Conservation (phyloP, 30 jellyfish, hydroid and myxozoan species). For the Nemopilema nomurai region DNA sequence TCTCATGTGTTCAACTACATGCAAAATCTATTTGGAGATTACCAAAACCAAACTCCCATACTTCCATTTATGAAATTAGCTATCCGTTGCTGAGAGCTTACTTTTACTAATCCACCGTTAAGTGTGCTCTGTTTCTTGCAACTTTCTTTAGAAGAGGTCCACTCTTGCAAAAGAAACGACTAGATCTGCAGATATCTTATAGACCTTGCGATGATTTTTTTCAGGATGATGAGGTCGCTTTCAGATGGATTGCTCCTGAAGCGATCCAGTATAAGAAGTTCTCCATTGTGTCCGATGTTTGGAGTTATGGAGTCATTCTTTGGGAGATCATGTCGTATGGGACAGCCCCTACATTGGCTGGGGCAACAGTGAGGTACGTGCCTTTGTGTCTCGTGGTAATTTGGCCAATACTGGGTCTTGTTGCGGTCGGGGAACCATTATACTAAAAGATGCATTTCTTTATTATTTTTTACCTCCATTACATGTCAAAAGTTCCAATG, state of each 20-base stretch:
- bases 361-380: neutral
- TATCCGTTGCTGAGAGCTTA: too few relatives aligned
- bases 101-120: too few relatives aligned
- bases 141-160: too few relatives aligned
- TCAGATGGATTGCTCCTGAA: slow-evolving; percentile 99
- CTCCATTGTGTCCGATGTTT: slow-evolving; percentile 97
- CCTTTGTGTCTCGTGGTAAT: neutral
- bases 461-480: too few relatives aligned
- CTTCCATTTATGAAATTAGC: neutral
- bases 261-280: slow-evolving; percentile 90
- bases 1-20: neutral
- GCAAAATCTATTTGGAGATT: neutral
- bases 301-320: slow-evolving; percentile 92
- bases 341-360: slow-evolving; percentile 26
- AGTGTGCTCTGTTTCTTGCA: too few relatives aligned
- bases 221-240: slow-evolving; percentile 98
- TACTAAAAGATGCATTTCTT: neutral
- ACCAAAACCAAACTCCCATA: neutral
- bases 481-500: too few relatives aligned
- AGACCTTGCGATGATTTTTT: slow-evolving; percentile 2
- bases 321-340: slow-evolving; percentile 98
- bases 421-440: neutral
- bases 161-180: neutral
- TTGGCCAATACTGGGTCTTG: neutral
- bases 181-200: neutral